Evolutionary conservation across 2,888 invertebrate genomes (phyloP).

Genomic region (Xylota sylvarum): DNA sequence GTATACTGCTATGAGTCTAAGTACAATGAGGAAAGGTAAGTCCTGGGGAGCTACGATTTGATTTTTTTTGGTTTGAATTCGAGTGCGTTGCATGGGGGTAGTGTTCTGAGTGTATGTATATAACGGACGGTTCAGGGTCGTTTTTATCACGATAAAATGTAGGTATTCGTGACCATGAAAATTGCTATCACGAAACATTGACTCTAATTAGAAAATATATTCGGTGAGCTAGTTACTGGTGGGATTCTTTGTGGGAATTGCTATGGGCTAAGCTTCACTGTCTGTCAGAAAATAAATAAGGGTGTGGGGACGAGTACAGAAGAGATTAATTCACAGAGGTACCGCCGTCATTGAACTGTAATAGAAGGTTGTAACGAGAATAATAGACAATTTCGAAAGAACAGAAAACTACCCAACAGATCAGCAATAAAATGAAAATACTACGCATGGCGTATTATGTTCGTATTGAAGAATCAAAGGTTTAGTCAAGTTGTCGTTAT

Average conservation of each 20-base stretch:
- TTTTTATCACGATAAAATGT: conserved; percentile 38
- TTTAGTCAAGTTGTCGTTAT: too few species aligned
- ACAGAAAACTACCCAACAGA: neutral
- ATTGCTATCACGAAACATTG: neutral
- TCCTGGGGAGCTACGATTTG: neutral
- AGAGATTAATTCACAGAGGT: neutral
- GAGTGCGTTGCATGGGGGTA: neutral
- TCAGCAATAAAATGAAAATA: neutral
- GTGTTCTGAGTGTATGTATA: too few species aligned
- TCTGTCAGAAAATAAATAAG: conserved; percentile 8
- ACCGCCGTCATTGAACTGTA: conserved; percentile 36
- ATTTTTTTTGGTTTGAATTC: neutral
- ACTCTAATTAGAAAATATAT: neutral
- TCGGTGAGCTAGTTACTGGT: conserved; percentile 3
- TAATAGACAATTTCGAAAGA: neutral
- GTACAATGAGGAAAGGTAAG: conserved; percentile 86
- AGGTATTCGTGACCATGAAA: conserved; percentile 34
- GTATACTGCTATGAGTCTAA: conserved; percentile 88
- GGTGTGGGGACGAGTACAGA: neutral
- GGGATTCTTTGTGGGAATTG: conserved; percentile 10
- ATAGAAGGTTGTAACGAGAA: neutral
- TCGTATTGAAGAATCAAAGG: too few species aligned
- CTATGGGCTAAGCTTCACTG: too few species aligned
- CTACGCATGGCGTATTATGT: neutral
- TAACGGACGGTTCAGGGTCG: conserved; percentile 52